phyloP scores from a whole-genome alignment of 2,888 invertebrate genomes.

The Stenodera caucasica region DNA sequence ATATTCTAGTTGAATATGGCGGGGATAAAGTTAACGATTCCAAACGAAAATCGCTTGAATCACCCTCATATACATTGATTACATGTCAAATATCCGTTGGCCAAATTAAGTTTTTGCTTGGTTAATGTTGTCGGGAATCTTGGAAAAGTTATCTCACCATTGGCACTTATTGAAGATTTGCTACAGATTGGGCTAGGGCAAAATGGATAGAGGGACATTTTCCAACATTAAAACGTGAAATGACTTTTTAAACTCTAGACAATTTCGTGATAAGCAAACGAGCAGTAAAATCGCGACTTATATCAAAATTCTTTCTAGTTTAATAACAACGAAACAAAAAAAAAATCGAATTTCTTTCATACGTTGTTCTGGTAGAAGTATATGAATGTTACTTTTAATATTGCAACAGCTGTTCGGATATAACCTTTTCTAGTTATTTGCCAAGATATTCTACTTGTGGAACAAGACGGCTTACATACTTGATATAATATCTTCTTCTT shows the following conservation, averaged over 20 bases:
- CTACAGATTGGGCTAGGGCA: slow-evolving; percentile 14
- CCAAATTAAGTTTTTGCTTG: slow-evolving; percentile 38
- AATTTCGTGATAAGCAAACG: neutral
- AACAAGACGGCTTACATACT: slow-evolving; percentile 23
- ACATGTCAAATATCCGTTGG: slow-evolving; percentile 30
- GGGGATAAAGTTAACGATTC: slow-evolving; percentile 15
- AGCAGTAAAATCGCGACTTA: neutral
- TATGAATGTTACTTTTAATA: slow-evolving; percentile 21
- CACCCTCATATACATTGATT: slow-evolving; percentile 37
- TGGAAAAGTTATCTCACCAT: slow-evolving; percentile 14
- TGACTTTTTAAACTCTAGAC: neutral
- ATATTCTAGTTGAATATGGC: neutral
- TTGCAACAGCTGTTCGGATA: slow-evolving; percentile 13
- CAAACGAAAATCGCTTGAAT: slow-evolving; percentile 25
- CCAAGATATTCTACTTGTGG: slow-evolving; percentile 5
- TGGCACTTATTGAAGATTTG: slow-evolving; percentile 26
- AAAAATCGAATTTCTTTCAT: neutral
- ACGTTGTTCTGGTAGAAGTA: neutral
- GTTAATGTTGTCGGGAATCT: slow-evolving; percentile 3
- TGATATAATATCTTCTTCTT: slow-evolving; percentile 7
- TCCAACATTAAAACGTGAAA: neutral
- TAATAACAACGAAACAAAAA: neutral
- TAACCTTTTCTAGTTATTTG: neutral
- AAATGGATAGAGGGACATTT: neutral
- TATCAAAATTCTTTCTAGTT: neutral